These are phyloP conservation scores for Lysandra coridon DNA, from an alignment of 2,888 invertebrate species.

Conservation along the genomic window DNA sequence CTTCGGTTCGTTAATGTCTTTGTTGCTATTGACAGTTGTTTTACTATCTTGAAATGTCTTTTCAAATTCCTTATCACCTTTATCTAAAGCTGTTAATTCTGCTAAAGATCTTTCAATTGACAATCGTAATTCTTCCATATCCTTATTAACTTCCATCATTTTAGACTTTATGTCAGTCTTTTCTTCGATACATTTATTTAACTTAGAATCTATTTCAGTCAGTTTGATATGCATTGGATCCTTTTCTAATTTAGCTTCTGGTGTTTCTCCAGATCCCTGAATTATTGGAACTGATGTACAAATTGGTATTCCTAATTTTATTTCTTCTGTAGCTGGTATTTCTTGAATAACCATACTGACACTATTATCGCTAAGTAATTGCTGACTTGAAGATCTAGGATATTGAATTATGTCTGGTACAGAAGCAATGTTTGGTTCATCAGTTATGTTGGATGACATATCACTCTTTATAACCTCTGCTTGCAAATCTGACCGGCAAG, in stretches of 20 bases:
- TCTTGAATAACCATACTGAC: constrained; percentile 66
- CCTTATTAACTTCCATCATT: constrained; percentile 71
- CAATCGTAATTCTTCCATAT: constrained; percentile 67
- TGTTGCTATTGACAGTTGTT: neutral
- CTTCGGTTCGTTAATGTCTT: neutral
- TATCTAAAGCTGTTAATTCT: constrained; percentile 63
- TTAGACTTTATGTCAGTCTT: constrained; percentile 69
- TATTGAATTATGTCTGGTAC: constrained; percentile 61
- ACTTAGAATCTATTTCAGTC: constrained; percentile 43
- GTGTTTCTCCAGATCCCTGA: constrained; percentile 54
- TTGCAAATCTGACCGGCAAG: neutral
- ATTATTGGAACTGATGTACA: constrained; percentile 50
- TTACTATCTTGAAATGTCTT: constrained; percentile 35
- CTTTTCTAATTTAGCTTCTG: constrained; percentile 46
- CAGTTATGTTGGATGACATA: constrained; percentile 49
- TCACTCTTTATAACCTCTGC: constrained; percentile 43
- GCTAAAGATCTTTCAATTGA: constrained; percentile 72
- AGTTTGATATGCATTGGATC: constrained; percentile 44
- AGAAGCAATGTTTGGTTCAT: constrained; percentile 48
- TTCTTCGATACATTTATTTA: constrained; percentile 46
- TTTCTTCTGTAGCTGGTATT: constrained; percentile 49
- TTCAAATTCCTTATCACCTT: constrained; percentile 50
- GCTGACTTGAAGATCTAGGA: constrained; percentile 62
- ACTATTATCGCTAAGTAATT: constrained; percentile 56
- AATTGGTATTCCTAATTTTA: constrained; percentile 46